Conservation (phyloP, 2,888 invertebrate genomes). For the Philonicus albiceps region DNA sequence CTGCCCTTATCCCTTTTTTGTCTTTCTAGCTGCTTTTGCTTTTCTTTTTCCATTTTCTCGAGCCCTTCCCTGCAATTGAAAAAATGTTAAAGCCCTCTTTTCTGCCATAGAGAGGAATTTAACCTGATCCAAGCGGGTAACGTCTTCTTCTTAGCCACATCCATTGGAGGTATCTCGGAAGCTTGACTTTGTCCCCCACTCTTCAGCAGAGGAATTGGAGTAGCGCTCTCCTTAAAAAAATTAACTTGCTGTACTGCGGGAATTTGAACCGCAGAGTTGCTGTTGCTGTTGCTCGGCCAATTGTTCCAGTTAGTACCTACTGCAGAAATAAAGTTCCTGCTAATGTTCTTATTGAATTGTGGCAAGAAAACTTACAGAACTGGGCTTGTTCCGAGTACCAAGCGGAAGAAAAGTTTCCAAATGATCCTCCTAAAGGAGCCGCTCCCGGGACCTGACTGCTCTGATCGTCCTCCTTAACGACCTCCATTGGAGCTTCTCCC, state of each 20-base stretch:
- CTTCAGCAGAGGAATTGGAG: neutral
- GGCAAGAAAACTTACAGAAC: slow-evolving; percentile 38
- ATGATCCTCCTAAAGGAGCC: neutral
- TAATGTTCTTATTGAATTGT: neutral
- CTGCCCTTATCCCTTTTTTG: slow-evolving; percentile 60
- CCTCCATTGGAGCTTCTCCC: slow-evolving; percentile 89
- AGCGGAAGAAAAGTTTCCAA: neutral
- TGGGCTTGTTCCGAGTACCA: slow-evolving; percentile 43
- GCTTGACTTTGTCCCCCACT: neutral
- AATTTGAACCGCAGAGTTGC: neutral
- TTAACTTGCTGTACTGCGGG: slow-evolving; percentile 5
- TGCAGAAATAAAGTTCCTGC: neutral
- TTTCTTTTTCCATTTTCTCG: slow-evolving; percentile 97
- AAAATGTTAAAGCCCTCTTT: neutral
- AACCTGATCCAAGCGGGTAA: slow-evolving; percentile 98
- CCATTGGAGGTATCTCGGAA: slow-evolving; percentile 64
- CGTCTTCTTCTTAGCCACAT: slow-evolving; percentile 86
- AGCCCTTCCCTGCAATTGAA: slow-evolving; percentile 72
- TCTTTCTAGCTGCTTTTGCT: slow-evolving; percentile 83
- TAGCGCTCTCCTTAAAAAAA: neutral
- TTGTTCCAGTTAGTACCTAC: slow-evolving; percentile 45
- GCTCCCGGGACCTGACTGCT: neutral
- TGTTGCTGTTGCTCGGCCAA: slow-evolving; percentile 40
- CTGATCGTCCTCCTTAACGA: slow-evolving; percentile 73
- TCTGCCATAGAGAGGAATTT: neutral